Conservation (phyloP, 2,113 vertebrate genomes). For the Erythrolamprus reginae region DNA sequence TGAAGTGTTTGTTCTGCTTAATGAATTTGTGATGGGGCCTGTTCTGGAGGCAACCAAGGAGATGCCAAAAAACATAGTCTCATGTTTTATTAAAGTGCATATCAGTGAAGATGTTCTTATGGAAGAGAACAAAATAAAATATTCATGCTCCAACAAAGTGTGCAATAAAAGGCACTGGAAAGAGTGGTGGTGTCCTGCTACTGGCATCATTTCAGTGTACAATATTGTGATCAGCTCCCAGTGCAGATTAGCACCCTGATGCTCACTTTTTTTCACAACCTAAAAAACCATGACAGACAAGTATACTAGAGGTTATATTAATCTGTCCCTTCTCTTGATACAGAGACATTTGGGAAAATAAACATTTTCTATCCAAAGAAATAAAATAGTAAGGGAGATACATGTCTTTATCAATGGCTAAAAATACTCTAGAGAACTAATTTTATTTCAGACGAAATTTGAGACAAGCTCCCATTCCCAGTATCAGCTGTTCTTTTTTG, state of each 20-base stretch:
- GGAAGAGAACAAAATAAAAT: slow-evolving; percentile 12
- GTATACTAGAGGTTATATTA: not conserved
- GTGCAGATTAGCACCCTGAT: not conserved
- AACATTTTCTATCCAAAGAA: not conserved
- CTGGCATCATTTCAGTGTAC: not conserved
- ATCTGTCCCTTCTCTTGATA: not conserved
- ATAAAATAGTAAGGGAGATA: not conserved
- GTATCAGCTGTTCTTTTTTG: not conserved
- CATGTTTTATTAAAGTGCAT: slow-evolving; percentile 25
- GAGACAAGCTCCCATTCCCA: not conserved
- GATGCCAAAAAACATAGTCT: slow-evolving; percentile 6
- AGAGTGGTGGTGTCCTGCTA: not conserved
- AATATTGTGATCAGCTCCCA: not conserved
- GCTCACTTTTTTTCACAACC: not conserved
- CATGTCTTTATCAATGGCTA: not conserved
- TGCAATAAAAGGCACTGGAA: slow-evolving; percentile 6
- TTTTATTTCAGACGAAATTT: not conserved
- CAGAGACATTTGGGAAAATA: not conserved
- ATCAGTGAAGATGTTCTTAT: slow-evolving; percentile 15
- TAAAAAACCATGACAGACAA: not conserved
- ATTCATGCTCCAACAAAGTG: slow-evolving; percentile 12
- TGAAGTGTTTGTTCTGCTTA: slow-evolving; percentile 17
- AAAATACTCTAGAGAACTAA: not conserved
- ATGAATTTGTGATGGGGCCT: slow-evolving; percentile 15
- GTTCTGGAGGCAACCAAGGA: slow-evolving; percentile 10